phyloP scores from a whole-genome alignment of 2,797 vertebrate species.

The Liasis olivaceus region DNA sequence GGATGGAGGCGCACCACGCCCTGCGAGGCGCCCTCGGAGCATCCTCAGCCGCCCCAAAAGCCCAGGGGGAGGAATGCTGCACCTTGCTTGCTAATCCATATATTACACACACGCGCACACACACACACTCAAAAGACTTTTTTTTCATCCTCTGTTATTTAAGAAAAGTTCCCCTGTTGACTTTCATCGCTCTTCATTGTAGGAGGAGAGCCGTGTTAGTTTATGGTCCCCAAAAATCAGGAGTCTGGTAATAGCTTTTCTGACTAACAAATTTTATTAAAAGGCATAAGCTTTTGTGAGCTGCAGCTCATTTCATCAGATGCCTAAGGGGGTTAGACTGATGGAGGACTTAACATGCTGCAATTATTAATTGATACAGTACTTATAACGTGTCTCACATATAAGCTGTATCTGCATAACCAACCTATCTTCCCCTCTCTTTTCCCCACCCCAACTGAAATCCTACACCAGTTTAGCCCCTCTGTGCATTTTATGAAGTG shows the following conservation, averaged over 20 bases:
- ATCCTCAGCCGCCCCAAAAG: not conserved
- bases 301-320: not conserved
- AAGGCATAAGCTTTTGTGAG: not conserved
- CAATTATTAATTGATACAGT: not conserved
- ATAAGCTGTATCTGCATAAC: not conserved
- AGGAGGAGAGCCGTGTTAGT: not conserved
- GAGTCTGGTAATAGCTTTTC: not conserved
- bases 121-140: not conserved
- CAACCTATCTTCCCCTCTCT: not conserved
- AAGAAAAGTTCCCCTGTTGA: not conserved
- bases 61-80: not conserved
- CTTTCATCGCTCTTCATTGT: not conserved
- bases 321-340: not conserved
- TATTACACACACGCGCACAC: too few species aligned
- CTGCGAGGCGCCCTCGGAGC: not conserved
- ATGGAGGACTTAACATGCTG: not conserved
- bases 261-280: not conserved
- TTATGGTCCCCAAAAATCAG: not conserved
- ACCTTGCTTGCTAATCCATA: not conserved
- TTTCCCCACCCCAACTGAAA: not conserved
- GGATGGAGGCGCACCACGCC: not conserved
- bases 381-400: not conserved
- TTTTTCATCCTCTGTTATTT: not conserved
- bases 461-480: not conserved
- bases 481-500: not conserved